A percentile compares a stretch with the other conserved stretches of the same genome.
Conservation (phyloP, 2,113 vertebrate genomes). For the Galemys pyrenaicus region DNA sequence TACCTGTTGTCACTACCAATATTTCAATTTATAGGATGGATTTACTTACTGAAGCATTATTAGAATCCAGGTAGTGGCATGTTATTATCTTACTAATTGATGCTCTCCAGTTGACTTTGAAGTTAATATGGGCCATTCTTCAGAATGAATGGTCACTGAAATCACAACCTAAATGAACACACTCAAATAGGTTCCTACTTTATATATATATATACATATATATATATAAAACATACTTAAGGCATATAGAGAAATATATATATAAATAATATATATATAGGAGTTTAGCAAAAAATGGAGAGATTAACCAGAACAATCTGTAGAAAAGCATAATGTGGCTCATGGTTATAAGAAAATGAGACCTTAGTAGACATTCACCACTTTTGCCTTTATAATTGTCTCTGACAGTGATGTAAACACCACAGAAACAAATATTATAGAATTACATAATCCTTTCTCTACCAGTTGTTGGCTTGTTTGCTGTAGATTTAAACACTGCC, state of each 20-base stretch:
- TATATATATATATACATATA: too few relatives aligned
- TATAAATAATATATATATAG: too few relatives aligned
- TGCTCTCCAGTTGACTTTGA: slow-evolving; percentile 10
- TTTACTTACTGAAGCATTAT: slow-evolving; percentile 39
- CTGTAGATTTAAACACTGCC: slow-evolving; percentile 73
- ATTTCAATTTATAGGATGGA: slow-evolving; percentile 32
- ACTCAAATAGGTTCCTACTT: neutral
- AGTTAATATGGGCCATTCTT: neutral
- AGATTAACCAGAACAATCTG: neutral
- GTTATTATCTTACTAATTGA: slow-evolving; percentile 55
- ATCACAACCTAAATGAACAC: neutral
- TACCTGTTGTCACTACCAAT: neutral
- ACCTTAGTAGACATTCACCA: neutral
- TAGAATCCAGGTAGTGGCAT: neutral
- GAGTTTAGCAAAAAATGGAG: neutral
- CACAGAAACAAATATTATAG: slow-evolving; percentile 53
- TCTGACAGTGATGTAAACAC: neutral
- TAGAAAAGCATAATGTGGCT: neutral
- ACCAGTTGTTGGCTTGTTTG: slow-evolving; percentile 74
- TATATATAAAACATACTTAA: too few relatives aligned
- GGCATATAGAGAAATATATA: too few relatives aligned
- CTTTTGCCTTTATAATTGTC: neutral
- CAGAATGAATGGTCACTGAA: slow-evolving; percentile 11
- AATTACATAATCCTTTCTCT: slow-evolving; percentile 71
- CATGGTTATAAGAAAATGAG: neutral